These are phyloP conservation scores for Rhinichthys klamathensis DNA, from an alignment of 2,113 vertebrate genomes.

Conservation along the genomic window DNA sequence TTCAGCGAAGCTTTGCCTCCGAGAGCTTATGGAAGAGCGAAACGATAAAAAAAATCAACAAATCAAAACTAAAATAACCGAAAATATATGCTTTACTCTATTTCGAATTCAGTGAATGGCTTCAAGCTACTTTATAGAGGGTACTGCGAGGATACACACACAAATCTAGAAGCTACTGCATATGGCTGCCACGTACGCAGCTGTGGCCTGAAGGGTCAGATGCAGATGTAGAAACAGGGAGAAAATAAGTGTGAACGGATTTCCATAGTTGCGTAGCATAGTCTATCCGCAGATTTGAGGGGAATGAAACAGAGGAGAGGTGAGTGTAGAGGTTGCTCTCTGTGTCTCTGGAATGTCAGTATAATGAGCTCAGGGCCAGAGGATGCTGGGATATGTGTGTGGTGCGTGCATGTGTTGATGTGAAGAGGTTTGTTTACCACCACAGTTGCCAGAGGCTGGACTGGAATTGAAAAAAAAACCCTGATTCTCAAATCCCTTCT, in stretches of 20 bases:
- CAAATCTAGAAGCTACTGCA: constrained; percentile 8
- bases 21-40: neutral
- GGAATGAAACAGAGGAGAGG: constrained; percentile 13
- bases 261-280: neutral
- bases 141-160: neutral
- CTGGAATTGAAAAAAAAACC: constrained; percentile 58
- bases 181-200: neutral
- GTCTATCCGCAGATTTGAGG: constrained; percentile 2
- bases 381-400: neutral
- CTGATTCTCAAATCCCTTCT: constrained; percentile 69
- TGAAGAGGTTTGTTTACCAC: constrained; percentile 53
- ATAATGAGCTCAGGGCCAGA: constrained; percentile 36
- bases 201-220: constrained; percentile 7
- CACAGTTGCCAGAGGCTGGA: constrained; percentile 54
- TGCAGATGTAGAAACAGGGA: constrained; percentile 37
- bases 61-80: neutral
- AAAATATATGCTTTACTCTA: neutral
- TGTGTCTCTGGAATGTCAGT: constrained; percentile 38
- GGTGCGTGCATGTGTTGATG: constrained; percentile 34
- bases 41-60: neutral
- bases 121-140: constrained; percentile 8
- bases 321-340: constrained; percentile 15
- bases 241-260: constrained; percentile 41
- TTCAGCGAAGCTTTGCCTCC: neutral
- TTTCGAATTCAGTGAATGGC: neutral